A percentile compares a stretch with the other conserved stretches of the same genome.
Conservation (phyloP, 2,797 vertebrate genomes). For the Malurus splendens region DNA sequence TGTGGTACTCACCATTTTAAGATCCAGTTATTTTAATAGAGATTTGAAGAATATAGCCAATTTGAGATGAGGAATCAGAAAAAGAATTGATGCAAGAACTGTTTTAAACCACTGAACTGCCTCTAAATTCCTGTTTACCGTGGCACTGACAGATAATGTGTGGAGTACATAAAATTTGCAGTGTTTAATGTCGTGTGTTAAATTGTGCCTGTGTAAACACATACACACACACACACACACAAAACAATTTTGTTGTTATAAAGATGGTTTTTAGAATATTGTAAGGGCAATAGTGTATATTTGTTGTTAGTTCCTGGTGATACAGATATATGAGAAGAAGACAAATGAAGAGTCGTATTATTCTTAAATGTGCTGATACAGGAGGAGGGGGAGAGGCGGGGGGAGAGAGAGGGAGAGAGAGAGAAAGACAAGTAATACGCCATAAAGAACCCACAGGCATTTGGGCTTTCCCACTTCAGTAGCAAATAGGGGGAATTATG, state of each 20-base stretch:
- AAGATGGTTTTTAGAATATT: not conserved
- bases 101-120: not conserved
- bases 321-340: slow-evolving; percentile 32
- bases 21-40: not conserved
- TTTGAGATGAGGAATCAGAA: not conserved
- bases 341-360: slow-evolving; percentile 58
- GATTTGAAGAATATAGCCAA: not conserved
- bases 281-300: not conserved
- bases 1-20: not conserved
- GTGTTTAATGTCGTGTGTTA: not conserved
- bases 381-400: not conserved
- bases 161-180: not conserved
- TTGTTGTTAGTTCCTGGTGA: slow-evolving; percentile 37
- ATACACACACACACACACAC: not conserved
- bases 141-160: not conserved
- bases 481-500: slow-evolving; percentile 76
- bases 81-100: not conserved
- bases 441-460: slow-evolving; percentile 70
- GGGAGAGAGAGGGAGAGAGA: not conserved
- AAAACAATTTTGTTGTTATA: not conserved
- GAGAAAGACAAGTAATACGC: slow-evolving; percentile 73
- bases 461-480: slow-evolving; percentile 82
- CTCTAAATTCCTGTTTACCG: not conserved
- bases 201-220: not conserved
- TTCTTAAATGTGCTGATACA: slow-evolving; percentile 51